Percentiles rank a stretch among this genome's conserved stretches.
Evolutionary conservation across 1,140 invertebrate species (phyloP).

Genomic region (Hypsibius dujardini): DNA sequence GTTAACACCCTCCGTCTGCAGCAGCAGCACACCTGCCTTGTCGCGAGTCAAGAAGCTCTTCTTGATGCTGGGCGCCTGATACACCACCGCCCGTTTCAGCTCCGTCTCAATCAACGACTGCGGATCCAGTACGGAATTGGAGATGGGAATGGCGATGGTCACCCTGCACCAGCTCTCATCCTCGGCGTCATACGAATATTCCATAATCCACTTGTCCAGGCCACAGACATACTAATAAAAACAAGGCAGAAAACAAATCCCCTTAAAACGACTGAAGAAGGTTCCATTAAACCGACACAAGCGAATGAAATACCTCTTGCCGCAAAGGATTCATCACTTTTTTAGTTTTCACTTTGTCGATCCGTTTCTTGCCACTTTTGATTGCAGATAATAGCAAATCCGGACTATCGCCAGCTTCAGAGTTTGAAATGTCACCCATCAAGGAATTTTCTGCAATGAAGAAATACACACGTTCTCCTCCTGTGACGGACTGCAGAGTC

Average conservation of each 20-base stretch:
- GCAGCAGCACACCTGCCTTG: conserved; percentile 34
- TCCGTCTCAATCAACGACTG: conserved; percentile 53
- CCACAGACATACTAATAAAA: conserved; percentile 25
- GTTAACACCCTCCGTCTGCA: conserved; percentile 89
- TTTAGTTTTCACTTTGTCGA: too few species aligned
- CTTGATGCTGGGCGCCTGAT: conserved; percentile 60
- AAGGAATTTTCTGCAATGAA: conserved; percentile 11
- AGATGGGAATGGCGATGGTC: conserved; percentile 40
- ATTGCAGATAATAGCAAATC: too few species aligned
- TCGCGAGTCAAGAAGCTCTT: conserved; percentile 48
- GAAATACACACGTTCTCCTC: neutral
- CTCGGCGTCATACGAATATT: conserved; percentile 56
- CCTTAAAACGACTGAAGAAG: too few species aligned
- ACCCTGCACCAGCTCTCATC: conserved; percentile 55
- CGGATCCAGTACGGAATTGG: conserved; percentile 43
- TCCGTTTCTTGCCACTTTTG: too few species aligned
- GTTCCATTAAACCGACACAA: too few species aligned
- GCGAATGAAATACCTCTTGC: neutral
- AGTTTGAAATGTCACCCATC: too few species aligned
- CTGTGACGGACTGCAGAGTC: neutral
- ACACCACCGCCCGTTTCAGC: conserved; percentile 54
- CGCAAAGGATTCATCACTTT: neutral
- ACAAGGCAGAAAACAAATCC: too few species aligned
- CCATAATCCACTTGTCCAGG: conserved; percentile 33
- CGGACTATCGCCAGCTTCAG: too few species aligned